phyloP scores from a whole-genome alignment of 2,797 vertebrate species.

The Protonibea diacanthus region DNA sequence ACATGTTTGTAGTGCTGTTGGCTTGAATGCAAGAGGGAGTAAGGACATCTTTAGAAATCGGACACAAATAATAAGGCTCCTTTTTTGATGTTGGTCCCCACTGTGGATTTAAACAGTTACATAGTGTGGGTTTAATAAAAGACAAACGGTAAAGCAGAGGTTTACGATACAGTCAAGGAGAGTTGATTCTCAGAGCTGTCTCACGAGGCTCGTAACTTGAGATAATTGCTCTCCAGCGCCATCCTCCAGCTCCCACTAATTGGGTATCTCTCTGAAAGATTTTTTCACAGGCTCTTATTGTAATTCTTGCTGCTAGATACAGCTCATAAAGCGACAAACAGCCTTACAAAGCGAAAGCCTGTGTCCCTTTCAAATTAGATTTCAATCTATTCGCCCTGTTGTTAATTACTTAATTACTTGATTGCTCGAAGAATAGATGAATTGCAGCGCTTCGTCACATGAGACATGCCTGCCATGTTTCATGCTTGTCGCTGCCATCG shows the following conservation, averaged over 20 bases:
- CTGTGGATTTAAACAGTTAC: conserved; percentile 64
- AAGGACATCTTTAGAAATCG: conserved; percentile 53
- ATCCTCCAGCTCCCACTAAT: conserved; percentile 78
- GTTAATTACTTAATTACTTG: conserved; percentile 48
- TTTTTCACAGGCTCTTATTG: conserved; percentile 57
- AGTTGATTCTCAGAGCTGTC: conserved; percentile 68
- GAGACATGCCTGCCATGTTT: conserved; percentile 7
- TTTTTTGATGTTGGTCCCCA: conserved; percentile 58
- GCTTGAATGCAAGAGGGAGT: conserved; percentile 25
- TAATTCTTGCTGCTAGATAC: conserved; percentile 52
- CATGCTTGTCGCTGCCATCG: conserved; percentile 6
- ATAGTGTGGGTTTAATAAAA: conserved; percentile 75
- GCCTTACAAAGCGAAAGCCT: conserved; percentile 10
- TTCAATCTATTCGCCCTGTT: conserved; percentile 40
- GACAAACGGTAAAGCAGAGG: conserved; percentile 67
- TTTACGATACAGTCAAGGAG: conserved; percentile 71
- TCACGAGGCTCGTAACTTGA: conserved; percentile 78
- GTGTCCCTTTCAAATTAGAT: conserved; percentile 53
- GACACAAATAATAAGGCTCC: conserved; percentile 53
- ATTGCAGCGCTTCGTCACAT: conserved; percentile 7
- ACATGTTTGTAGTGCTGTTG: conserved; percentile 2
- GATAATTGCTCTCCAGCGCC: conserved; percentile 83
- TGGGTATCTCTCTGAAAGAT: conserved; percentile 69
- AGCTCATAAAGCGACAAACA: conserved; percentile 63
- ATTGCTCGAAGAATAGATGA: conserved; percentile 40